These are phyloP conservation scores for Drosophila tanythrix DNA, from an alignment of 2,888 invertebrate genomes.

Conservation along the genomic window DNA sequence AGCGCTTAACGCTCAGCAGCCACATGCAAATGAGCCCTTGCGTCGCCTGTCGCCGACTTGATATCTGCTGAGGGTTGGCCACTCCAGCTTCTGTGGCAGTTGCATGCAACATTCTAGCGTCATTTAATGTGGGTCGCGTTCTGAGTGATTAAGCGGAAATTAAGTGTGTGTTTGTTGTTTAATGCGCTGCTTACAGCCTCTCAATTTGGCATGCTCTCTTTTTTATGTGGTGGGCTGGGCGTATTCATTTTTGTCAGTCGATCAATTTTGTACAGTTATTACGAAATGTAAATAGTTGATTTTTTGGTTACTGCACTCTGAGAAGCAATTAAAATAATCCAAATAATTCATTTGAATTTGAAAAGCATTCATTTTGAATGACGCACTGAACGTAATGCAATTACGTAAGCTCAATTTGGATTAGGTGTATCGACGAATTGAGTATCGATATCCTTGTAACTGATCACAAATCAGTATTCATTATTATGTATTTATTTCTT, in stretches of 20 bases:
- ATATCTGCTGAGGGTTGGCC: slow-evolving; percentile 28
- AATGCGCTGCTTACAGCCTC: slow-evolving; percentile 44
- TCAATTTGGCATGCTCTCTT: slow-evolving; percentile 63
- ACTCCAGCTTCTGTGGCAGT: slow-evolving; percentile 43
- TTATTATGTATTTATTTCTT: slow-evolving; percentile 26
- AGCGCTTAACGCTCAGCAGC: slow-evolving; percentile 74
- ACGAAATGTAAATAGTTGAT: neutral
- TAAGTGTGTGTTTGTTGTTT: slow-evolving; percentile 57
- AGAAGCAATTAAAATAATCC: neutral
- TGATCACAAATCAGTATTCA: neutral
- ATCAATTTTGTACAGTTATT: slow-evolving; percentile 23
- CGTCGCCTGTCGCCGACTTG: slow-evolving; percentile 58
- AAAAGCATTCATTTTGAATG: neutral
- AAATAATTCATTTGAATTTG: neutral
- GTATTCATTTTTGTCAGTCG: slow-evolving; percentile 24
- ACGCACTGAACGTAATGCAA: neutral
- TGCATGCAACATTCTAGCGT: slow-evolving; percentile 25
- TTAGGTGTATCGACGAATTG: neutral
- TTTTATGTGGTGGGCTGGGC: slow-evolving; percentile 27
- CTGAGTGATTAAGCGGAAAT: slow-evolving; percentile 76
- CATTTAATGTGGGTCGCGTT: slow-evolving; percentile 66
- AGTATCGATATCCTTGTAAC: neutral
- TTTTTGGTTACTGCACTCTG: neutral
- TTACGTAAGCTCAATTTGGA: slow-evolving; percentile 3
- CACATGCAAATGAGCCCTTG: slow-evolving; percentile 81